These are phyloP conservation scores for Macrotis lagotis DNA, from an alignment of 2,113 vertebrate genomes.

Conservation along the genomic window DNA sequence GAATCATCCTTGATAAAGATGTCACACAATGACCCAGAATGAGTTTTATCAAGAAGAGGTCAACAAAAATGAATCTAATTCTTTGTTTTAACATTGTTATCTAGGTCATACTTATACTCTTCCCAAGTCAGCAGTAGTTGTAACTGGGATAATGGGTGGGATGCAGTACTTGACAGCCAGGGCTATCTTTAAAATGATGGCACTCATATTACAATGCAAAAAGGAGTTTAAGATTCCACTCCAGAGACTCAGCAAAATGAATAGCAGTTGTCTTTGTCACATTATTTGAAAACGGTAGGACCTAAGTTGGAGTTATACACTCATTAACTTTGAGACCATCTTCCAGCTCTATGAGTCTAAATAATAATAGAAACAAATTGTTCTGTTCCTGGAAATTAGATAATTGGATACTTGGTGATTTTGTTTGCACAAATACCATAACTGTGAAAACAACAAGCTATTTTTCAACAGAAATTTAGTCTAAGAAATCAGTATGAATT, in stretches of 20 bases:
- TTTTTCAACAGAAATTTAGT: not conserved
- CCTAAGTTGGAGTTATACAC: not conserved
- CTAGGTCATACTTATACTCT: not conserved
- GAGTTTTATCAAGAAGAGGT: not conserved
- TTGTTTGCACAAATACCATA: not conserved
- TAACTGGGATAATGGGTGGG: not conserved
- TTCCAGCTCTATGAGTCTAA: not conserved
- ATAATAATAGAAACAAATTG: not conserved
- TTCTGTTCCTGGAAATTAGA: slow-evolving; percentile 3
- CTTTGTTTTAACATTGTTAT: not conserved
- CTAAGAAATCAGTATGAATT: not conserved
- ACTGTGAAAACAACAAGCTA: not conserved
- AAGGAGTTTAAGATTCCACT: not conserved
- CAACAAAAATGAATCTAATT: not conserved
- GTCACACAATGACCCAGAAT: not conserved
- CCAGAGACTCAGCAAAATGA: not conserved
- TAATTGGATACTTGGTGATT: not conserved
- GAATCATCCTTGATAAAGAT: not conserved
- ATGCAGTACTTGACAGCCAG: not conserved
- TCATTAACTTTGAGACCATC: not conserved
- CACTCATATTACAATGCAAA: not conserved
- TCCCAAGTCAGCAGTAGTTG: not conserved
- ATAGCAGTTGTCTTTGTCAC: not conserved
- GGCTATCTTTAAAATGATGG: not conserved
- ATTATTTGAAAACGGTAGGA: not conserved